A percentile compares a stretch with the other conserved stretches of the same genome.
Evolutionary conservation across 35 echinoderm and acorn worm genomes (phyloP).

Genomic region (Amphiura filiformis): DNA sequence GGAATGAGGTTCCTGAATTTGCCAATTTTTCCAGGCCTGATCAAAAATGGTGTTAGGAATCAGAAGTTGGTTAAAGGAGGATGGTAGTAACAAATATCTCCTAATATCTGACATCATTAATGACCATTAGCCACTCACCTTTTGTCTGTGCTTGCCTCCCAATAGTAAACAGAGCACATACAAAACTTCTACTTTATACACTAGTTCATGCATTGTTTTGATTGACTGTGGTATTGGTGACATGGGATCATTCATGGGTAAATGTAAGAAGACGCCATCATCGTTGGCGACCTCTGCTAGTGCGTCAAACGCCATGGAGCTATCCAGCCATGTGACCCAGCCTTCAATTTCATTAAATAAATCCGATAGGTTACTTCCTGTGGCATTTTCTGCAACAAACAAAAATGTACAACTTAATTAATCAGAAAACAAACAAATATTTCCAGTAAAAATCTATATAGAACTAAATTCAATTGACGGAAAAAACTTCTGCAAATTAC

Average conservation of each 20-base stretch:
- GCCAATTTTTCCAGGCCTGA: too few species aligned
- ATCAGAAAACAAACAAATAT: too few species aligned
- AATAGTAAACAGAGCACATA: slow-evolving; percentile 92
- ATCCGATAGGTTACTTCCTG: slow-evolving; percentile 32
- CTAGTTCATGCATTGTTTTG: slow-evolving; percentile 92
- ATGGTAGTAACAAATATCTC: too few species aligned
- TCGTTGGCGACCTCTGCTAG: slow-evolving; percentile 91
- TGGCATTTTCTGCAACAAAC: slow-evolving; percentile 39
- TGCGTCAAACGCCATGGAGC: slow-evolving; percentile 96
- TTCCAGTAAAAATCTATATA: too few species aligned
- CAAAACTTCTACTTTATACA: slow-evolving; percentile 96
- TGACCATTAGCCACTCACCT: too few species aligned
- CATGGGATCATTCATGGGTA: slow-evolving; percentile 68
- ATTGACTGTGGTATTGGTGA: slow-evolving; percentile 81
- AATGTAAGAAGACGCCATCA: slow-evolving; percentile 72
- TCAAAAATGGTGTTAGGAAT: too few species aligned
- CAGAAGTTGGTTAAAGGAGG: too few species aligned
- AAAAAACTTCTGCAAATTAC: not conserved
- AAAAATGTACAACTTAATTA: slow-evolving; percentile 1
- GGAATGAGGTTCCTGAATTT: too few species aligned
- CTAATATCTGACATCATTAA: too few species aligned
- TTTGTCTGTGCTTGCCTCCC: slow-evolving; percentile 90
- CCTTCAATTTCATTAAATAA: slow-evolving; percentile 91
- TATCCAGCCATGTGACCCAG: slow-evolving; percentile 99
- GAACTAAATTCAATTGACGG: not conserved